These are phyloP conservation scores for Sicus ferrugineus DNA, from an alignment of 2,888 invertebrate genomes.

Conservation along the genomic window DNA sequence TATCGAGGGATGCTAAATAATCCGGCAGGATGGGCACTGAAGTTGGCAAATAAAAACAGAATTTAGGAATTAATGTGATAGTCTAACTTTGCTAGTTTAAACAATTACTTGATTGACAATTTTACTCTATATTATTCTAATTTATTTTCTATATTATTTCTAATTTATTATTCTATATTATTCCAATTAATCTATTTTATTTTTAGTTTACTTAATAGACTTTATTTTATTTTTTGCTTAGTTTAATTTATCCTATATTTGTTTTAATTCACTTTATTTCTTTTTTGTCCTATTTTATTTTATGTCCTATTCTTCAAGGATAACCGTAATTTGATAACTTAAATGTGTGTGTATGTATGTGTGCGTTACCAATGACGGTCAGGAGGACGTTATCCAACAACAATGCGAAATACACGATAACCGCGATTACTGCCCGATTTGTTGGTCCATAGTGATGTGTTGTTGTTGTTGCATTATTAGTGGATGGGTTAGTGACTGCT, in stretches of 20 bases:
- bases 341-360: neutral
- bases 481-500: constrained; percentile 33
- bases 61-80: neutral
- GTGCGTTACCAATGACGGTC: constrained; percentile 81
- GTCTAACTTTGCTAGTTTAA: neutral
- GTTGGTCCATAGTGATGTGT: constrained; percentile 43
- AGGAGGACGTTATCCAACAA: constrained; percentile 86
- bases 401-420: constrained; percentile 77
- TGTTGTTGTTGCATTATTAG: constrained; percentile 34
- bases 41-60: neutral
- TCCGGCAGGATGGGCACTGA: constrained; percentile 81
- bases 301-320: too few species aligned
- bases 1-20: constrained; percentile 71
- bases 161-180: neutral
- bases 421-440: constrained; percentile 63
- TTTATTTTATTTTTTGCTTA: neutral
- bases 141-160: neutral
- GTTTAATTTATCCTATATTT: neutral
- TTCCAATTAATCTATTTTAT: neutral
- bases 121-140: neutral
- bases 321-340: too few species aligned
- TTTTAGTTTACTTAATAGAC: neutral
- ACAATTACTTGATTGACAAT: too few species aligned
- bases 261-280: neutral
- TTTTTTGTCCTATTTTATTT: too few species aligned